Base-by-base conservation (phyloP, 64 coral and sea anemone genomes). In the Stichodactyla helianthus region DNA sequence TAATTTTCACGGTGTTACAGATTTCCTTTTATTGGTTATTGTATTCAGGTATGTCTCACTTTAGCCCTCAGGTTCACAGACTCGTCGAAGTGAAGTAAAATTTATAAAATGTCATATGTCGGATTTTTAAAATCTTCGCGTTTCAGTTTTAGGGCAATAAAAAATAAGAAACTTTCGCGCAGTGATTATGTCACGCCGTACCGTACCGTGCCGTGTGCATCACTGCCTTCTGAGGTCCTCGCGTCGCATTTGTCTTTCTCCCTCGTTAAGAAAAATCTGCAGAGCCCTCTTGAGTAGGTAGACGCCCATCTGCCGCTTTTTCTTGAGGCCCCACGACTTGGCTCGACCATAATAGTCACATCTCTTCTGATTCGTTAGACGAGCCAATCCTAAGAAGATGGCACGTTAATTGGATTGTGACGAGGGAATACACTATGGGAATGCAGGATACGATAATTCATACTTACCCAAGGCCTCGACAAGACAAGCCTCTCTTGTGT, bases 401-500 rank as follows among this genome's bases (percentile, higher is more conserved):
- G 35, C 35, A 44, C 35, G 4, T 44, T 44, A 44, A 1, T 44
- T 44, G 35, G 35, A 44, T 3, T 44, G 35, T 44, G 1, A 44
- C 1, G 35, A 44, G 35, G 35, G 35, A 44, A 44, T 44, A 44
- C 35, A 3, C 35, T 44, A 3, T 15, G 10, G n/a, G n/a, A n/a
- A 58, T 58, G 56, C 2, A 13, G 56, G 56, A 58, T 58, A 3
- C 10, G 10, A 18, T 51, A 51, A 15, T 7, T 25, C 50, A 44
- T 87, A 92, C 93, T 59, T 88, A 99, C 96, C 96, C 0, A 99
- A 79, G 0, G 96, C 85, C 11, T 99, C 96, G 0, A 99, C 91
- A 88, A 99, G 92, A 55, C 96, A 99, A 5, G 96, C 96, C 77
- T 99, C 96, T 6, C 96, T 70, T 6, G 93, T 98, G 78, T 94